A percentile compares a stretch with the other conserved stretches of the same genome.
These are phyloP conservation scores for Meta bourneti DNA, from an alignment of 2,888 invertebrate genomes.

Conservation along the genomic window DNA sequence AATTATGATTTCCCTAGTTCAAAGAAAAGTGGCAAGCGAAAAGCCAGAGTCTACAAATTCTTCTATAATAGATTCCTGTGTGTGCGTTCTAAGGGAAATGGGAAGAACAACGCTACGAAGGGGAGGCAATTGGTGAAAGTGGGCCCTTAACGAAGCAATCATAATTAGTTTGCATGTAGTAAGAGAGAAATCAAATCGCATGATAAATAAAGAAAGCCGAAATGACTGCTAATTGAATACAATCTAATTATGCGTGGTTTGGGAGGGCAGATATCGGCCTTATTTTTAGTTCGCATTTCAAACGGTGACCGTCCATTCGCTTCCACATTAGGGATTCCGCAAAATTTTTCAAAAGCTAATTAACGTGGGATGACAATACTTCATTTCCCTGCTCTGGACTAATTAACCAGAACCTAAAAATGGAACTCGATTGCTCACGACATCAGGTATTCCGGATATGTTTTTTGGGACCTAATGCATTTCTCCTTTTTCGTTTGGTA, in stretches of 20 bases:
- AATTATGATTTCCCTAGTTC: too few species aligned
- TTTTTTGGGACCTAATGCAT: slow-evolving; percentile 1
- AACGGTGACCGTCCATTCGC: neutral
- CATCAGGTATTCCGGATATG: neutral
- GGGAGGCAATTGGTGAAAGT: too few species aligned
- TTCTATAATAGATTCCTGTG: neutral
- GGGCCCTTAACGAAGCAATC: slow-evolving; percentile 25
- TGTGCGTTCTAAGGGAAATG: neutral
- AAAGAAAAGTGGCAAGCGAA: too few species aligned
- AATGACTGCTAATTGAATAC: slow-evolving; percentile 37
- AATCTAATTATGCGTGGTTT: slow-evolving; percentile 35
- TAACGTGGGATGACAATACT: slow-evolving; percentile 5
- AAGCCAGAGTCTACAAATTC: too few species aligned
- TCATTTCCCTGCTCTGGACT: slow-evolving; percentile 17
- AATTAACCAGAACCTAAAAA: slow-evolving; percentile 17
- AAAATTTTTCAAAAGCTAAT: slow-evolving; percentile 26
- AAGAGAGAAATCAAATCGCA: slow-evolving; percentile 1
- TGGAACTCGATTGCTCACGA: slow-evolving; percentile 3
- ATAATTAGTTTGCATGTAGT: slow-evolving; percentile 20
- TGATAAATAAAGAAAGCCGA: slow-evolving; percentile 18
- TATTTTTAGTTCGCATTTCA: slow-evolving; percentile 35
- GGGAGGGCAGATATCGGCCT: slow-evolving; percentile 13
- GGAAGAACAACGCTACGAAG: too few species aligned
- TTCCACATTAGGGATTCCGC: slow-evolving; percentile 9
- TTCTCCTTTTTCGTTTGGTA: neutral